These are phyloP conservation scores for Panzeria rudis DNA, from an alignment of 2,888 invertebrate species.

Conservation along the genomic window DNA sequence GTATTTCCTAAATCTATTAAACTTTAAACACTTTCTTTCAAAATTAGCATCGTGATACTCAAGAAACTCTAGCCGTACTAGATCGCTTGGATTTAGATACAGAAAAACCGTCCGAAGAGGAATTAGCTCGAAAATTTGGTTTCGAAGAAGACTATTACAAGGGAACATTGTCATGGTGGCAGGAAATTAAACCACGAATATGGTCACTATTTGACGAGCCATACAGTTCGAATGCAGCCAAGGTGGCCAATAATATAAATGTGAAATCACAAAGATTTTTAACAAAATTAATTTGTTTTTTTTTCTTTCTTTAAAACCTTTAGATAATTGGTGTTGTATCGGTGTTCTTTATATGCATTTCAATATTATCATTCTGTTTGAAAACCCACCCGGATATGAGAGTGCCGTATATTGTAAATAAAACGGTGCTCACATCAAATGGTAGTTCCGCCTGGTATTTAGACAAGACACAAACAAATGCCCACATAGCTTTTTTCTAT, in stretches of 20 bases:
- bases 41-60: conserved; percentile 96
- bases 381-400: conserved; percentile 99
- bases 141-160: conserved; percentile 97
- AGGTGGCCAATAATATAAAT: conserved; percentile 87
- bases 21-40: not conserved
- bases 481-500: conserved; percentile 98
- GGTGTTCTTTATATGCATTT: conserved; percentile 99
- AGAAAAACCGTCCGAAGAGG: conserved; percentile 98
- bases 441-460: conserved; percentile 92
- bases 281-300: too few species aligned
- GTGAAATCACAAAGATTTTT: too few species aligned
- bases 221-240: conserved; percentile 98
- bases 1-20: not conserved
- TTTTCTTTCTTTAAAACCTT: not conserved
- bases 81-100: conserved; percentile 99
- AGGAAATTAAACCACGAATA: conserved; percentile 97
- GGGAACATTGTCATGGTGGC: conserved; percentile 97
- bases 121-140: conserved; percentile 98
- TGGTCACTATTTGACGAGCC: conserved; percentile 99
- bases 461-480: conserved; percentile 96
- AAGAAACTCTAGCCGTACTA: conserved; percentile 98
- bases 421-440: conserved; percentile 90
- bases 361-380: conserved; percentile 99
- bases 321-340: conserved; percentile 99
- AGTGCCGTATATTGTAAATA: conserved; percentile 93